Conservation (phyloP, 2,113 vertebrate species). For the Dicerorhinus sumatrensis region DNA sequence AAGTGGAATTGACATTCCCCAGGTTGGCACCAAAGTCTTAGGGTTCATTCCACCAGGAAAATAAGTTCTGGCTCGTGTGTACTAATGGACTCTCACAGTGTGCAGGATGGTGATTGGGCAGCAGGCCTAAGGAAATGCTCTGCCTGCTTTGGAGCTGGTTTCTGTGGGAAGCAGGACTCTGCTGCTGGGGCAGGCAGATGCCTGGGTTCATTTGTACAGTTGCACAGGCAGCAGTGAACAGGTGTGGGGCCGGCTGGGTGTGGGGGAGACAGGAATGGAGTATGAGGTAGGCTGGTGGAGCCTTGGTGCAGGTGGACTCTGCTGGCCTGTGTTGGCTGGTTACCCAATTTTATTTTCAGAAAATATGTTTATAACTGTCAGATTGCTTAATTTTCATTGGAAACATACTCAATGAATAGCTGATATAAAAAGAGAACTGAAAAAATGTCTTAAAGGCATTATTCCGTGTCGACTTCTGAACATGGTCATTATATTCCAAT, state of each 20-base stretch:
- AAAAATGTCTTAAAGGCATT: not conserved
- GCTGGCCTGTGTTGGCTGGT: not conserved
- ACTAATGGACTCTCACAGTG: not conserved
- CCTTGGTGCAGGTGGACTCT: not conserved
- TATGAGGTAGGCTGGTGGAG: not conserved
- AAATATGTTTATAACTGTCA: not conserved
- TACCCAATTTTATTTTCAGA: not conserved
- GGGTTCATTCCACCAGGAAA: not conserved
- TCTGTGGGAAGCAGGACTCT: not conserved
- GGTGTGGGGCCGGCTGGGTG: not conserved
- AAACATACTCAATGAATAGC: not conserved
- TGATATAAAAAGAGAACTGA: not conserved
- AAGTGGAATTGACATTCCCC: not conserved
- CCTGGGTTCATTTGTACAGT: not conserved
- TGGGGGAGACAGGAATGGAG: no score
- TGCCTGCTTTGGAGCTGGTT: not conserved
- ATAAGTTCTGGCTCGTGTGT: not conserved
- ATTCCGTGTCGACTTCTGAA: slow-evolving; percentile 43
- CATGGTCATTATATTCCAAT: not conserved
- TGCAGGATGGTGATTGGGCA: not conserved
- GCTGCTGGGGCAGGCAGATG: not conserved
- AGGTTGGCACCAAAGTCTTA: not conserved
- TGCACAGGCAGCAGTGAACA: not conserved
- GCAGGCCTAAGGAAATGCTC: not conserved
- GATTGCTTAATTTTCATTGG: not conserved